Evolutionary conservation across 2,113 vertebrate species (phyloP).

Genomic region (Cyprinodon tularosa): DNA sequence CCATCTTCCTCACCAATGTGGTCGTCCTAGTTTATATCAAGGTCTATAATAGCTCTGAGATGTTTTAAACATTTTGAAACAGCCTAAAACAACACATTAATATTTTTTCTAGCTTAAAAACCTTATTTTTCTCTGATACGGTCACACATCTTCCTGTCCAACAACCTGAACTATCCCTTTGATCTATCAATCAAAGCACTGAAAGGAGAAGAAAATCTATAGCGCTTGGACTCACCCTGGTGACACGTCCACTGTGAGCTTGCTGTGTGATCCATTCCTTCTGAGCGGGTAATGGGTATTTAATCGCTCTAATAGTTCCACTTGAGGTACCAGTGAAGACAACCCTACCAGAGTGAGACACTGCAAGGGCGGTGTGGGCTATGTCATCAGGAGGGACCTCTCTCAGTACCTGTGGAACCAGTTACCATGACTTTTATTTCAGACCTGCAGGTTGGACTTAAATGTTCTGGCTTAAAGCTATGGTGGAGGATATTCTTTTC

Average conservation of each 20-base stretch:
- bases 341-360: constrained; percentile 85
- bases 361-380: constrained; percentile 82
- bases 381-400: constrained; percentile 83
- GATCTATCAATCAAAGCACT: background rate
- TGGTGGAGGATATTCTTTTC: too few relatives aligned
- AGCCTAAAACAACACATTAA: too few relatives aligned
- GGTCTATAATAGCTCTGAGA: too few relatives aligned
- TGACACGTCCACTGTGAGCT: constrained; percentile 89
- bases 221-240: constrained; percentile 81
- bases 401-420: constrained; percentile 81
- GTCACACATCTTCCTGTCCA: too few relatives aligned
- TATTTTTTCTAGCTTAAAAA: too few relatives aligned
- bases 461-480: background rate
- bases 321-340: constrained; percentile 89
- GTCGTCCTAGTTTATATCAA: too few relatives aligned
- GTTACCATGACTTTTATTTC: background rate
- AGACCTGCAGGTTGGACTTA: background rate
- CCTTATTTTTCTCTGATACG: too few relatives aligned
- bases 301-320: constrained; percentile 88
- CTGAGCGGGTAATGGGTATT: constrained; percentile 85
- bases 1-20: too few relatives aligned
- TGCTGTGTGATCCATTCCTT: constrained; percentile 88
- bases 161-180: too few relatives aligned
- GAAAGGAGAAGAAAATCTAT: too few relatives aligned
- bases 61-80: too few relatives aligned